Evolutionary conservation across 2,888 invertebrate species (phyloP).

Genomic region (Calameuta idolon): DNA sequence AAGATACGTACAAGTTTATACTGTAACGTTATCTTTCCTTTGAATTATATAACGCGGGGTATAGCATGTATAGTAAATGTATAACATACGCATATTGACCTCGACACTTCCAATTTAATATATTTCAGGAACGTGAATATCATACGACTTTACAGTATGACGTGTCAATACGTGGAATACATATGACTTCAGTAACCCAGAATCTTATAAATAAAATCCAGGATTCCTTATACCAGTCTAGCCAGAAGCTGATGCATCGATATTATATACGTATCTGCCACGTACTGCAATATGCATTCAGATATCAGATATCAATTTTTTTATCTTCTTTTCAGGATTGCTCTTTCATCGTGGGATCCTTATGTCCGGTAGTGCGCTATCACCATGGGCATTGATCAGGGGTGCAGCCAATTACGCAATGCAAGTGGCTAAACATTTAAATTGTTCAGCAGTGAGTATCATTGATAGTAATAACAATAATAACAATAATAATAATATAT

Average conservation of each 20-base stretch:
- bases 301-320: constrained; percentile 3
- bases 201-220: neutral
- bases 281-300: neutral
- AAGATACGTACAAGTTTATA: too few species aligned
- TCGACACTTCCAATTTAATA: neutral
- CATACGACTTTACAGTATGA: neutral
- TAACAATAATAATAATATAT: too few species aligned
- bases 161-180: neutral
- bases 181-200: neutral
- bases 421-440: constrained; percentile 86
- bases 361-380: constrained; percentile 92
- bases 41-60: neutral
- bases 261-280: neutral
- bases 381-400: constrained; percentile 83
- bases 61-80: neutral
- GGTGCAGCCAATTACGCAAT: constrained; percentile 78
- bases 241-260: neutral
- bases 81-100: neutral
- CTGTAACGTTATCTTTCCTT: too few species aligned
- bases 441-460: constrained; percentile 78
- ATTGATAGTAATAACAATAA: too few species aligned
- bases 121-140: neutral
- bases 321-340: constrained; percentile 75
- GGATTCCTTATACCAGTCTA: neutral
- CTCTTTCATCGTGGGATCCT: constrained; percentile 90